phyloP scores from a whole-genome alignment of 2,888 invertebrate genomes.

The Nemotelus pantherinus region DNA sequence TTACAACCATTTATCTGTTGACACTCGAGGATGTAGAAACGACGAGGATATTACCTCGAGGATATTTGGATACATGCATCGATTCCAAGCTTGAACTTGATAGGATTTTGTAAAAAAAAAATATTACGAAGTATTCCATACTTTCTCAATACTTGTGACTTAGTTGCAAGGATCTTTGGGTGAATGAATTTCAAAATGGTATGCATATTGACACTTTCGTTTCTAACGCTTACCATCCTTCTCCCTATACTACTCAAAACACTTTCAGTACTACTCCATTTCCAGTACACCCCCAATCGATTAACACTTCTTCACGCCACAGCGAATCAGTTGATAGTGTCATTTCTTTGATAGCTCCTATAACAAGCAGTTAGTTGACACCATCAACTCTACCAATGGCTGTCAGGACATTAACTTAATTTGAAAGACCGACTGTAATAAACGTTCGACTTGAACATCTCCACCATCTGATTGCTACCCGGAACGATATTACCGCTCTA shows the following conservation, averaged over 20 bases:
- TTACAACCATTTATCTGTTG: slow-evolving; percentile 50
- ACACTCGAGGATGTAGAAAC: slow-evolving; percentile 42
- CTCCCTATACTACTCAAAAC: no score
- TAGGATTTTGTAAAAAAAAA: no score
- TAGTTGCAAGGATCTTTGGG: no score
- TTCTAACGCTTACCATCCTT: no score
- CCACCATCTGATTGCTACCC: slow-evolving; percentile 9
- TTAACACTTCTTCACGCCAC: no score
- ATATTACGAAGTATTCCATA: no score
- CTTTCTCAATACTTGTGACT: no score
- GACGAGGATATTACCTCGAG: slow-evolving; percentile 42
- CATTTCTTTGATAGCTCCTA: neutral
- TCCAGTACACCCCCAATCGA: no score
- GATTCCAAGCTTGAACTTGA: neutral
- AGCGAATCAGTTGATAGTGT: no score
- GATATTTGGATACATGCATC: neutral
- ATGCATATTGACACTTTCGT: no score
- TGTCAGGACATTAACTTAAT: slow-evolving; percentile 47
- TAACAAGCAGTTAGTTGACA: neutral
- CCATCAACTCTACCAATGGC: slow-evolving; percentile 32
- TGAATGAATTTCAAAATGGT: no score
- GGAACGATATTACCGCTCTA: slow-evolving; percentile 1
- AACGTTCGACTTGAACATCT: slow-evolving; percentile 12
- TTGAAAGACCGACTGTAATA: slow-evolving; percentile 35
- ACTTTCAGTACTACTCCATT: no score